Conservation (phyloP, 2,797 vertebrate genomes). For the Cyclura pinguis region DNA sequence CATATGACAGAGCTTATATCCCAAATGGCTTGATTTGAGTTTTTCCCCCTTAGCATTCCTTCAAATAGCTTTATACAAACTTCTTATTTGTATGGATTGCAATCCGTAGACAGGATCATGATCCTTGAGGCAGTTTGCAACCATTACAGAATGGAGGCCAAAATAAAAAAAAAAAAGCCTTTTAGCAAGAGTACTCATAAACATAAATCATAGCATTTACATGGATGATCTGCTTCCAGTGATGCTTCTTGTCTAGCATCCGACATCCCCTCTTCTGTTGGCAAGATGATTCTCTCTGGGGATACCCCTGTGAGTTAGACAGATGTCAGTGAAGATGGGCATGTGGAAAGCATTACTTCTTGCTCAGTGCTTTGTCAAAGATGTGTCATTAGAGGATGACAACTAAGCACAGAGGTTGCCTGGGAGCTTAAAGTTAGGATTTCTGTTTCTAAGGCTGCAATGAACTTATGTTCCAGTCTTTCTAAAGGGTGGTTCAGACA, state of each 20-base stretch:
- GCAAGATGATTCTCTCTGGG: conserved; percentile 64
- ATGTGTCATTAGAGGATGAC: conserved; percentile 37
- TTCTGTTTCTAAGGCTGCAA: conserved; percentile 14
- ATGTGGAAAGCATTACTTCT: conserved; percentile 66
- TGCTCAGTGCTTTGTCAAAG: conserved; percentile 63
- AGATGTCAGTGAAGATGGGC: conserved; percentile 56
- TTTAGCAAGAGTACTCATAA: conserved; percentile 44
- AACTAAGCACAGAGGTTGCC: conserved; percentile 29
- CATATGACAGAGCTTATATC: conserved; percentile 1
- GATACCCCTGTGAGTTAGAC: conserved; percentile 59
- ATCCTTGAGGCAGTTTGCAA: conserved; percentile 33
- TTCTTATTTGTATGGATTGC: conserved; percentile 15
- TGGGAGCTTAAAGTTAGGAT: conserved; percentile 2
- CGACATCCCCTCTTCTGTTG: conserved; percentile 46
- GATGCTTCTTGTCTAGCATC: conserved; percentile 18
- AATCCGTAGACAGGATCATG: conserved; percentile 21
- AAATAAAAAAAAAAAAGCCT: conserved; percentile 41
- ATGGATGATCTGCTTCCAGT: conserved; percentile 54
- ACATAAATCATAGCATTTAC: conserved; percentile 60
- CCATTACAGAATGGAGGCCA: conserved; percentile 23
- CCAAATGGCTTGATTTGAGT: not conserved
- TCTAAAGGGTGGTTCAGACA: not conserved
- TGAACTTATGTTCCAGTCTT: not conserved
- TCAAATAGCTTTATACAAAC: not conserved
- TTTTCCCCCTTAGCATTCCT: not conserved